Evolutionary conservation across 23 tunicate species (phyloP), one percentile per base, ranked within the genome.

Genomic region (Trididemnum clinides): DNA sequence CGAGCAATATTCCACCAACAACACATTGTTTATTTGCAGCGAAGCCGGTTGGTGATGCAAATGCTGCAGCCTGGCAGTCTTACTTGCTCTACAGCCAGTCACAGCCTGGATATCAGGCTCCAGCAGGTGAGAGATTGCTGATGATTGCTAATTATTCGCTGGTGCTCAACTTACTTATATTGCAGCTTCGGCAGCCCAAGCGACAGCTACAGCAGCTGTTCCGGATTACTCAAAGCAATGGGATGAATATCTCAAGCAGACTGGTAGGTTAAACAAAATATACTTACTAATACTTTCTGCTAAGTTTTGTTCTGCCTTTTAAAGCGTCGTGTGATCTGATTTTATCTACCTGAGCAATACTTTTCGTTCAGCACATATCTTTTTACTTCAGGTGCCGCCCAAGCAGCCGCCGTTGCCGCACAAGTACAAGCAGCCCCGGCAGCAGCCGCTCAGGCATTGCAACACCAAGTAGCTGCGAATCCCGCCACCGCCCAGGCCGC

Each of bases 211-310:
- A 19, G 87, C 92, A 0, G 73, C 87, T 33, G 98, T 84, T 66
- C 95, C 95, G 0, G 99, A 97, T 32, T 97, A 92, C 85, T 80
- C 95, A 32, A 97, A 97, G 66, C 97, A 92, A 20, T 97, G 99
- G 99, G 92, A 90, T 76, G 99, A 97, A 57, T 97, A 97, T 57
- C 69, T 94, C 36, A 97, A 97, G 85, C 88, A 89, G 34, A 81
- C 84, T 34, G 96, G 96, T 91, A 26, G 3, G 54, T 44, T 44
- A 7, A 44, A 7, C 54, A n/a, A n/a, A n/a, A n/a, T n/a, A n/a
- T n/a, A n/a, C n/a, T n/a, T n/a, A n/a, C n/a, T n/a, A n/a, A n/a
- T n/a, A n/a, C n/a, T n/a, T n/a, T n/a, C n/a, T n/a, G n/a, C n/a
- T n/a, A n/a, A n/a, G n/a, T n/a, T n/a, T n/a, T n/a, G n/a, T n/a